Conservation (phyloP, 2,888 invertebrate species). For the Desoria tigrina region DNA sequence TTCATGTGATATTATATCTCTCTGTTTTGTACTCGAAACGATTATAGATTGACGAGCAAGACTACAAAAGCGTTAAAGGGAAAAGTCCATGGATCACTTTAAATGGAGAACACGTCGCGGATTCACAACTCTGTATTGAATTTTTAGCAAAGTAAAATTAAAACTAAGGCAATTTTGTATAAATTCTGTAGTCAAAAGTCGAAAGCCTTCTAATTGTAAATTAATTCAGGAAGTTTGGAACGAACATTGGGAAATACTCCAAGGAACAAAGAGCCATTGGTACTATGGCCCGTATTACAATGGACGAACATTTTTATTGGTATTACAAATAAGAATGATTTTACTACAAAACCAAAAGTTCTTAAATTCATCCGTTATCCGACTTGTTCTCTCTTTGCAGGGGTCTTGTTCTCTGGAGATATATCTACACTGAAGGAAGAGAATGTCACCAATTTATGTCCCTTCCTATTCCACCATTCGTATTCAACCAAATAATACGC, state of each 20-base stretch:
- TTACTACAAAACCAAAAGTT: background rate
- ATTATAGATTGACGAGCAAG: slow-evolving; percentile 27
- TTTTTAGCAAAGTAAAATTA: slow-evolving; percentile 29
- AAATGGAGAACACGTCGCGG: slow-evolving; percentile 38
- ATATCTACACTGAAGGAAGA: slow-evolving; percentile 15
- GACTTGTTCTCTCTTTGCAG: slow-evolving; percentile 2
- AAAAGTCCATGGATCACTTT: slow-evolving; percentile 44
- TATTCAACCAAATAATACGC: background rate
- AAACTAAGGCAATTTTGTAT: no score
- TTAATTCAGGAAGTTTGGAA: slow-evolving; percentile 26
- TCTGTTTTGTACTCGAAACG: background rate
- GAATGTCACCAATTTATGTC: slow-evolving; percentile 9
- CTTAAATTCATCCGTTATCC: background rate
- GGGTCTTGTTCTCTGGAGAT: slow-evolving; percentile 35
- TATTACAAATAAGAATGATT: slow-evolving; percentile 35
- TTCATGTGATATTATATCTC: background rate
- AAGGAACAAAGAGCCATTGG: slow-evolving; percentile 19
- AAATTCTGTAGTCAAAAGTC: no score
- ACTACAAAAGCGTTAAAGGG: slow-evolving; percentile 30
- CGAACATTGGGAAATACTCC: slow-evolving; percentile 15
- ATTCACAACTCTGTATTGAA: slow-evolving; percentile 37
- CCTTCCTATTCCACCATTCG: background rate
- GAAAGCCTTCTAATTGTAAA: no score
- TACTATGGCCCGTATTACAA: slow-evolving; percentile 23
- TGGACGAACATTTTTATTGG: slow-evolving; percentile 58